phyloP scores from a whole-genome alignment of 1,140 invertebrate species.

The Drosophila virilis region DNA sequence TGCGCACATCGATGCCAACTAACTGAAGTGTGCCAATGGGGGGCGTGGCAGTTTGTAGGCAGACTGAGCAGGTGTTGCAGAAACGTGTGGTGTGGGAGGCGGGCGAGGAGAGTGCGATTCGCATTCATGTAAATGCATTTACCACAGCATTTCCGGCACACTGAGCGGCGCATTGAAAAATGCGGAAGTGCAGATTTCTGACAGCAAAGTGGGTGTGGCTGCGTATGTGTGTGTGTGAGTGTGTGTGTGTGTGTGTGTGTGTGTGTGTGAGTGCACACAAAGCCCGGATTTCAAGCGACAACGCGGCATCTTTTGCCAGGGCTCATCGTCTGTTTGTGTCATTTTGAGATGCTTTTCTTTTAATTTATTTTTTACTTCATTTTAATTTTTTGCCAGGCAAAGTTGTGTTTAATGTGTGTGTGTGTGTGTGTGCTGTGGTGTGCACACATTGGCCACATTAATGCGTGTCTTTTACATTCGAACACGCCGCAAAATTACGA shows the following conservation, averaged over 20 bases:
- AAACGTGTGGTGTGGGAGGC: background rate
- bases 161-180: constrained; percentile 57
- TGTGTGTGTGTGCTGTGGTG: background rate
- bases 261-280: constrained; percentile 1
- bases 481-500: constrained; percentile 44
- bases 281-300: constrained; percentile 42
- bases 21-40: background rate
- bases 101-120: constrained; percentile 11
- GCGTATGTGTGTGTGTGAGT: background rate
- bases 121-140: constrained; percentile 71
- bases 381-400: constrained; percentile 42
- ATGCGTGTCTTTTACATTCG: constrained; percentile 71
- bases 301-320: constrained; percentile 47
- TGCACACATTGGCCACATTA: constrained; percentile 66
- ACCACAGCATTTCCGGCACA: constrained; percentile 72
- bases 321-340: constrained; percentile 53
- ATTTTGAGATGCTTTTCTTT: constrained; percentile 66
- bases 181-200: constrained; percentile 71
- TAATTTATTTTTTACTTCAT: constrained; percentile 24
- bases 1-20: constrained; percentile 5
- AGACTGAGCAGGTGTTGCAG: background rate
- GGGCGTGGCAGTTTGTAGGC: constrained; percentile 3
- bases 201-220: constrained; percentile 30
- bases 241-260: background rate
- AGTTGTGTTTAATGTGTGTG: constrained; percentile 20